A percentile compares a stretch with the other conserved stretches of the same genome.
These are phyloP conservation scores for Caenorhabditis panamensis DNA, from an alignment of 2,888 invertebrate species.

Conservation along the genomic window DNA sequence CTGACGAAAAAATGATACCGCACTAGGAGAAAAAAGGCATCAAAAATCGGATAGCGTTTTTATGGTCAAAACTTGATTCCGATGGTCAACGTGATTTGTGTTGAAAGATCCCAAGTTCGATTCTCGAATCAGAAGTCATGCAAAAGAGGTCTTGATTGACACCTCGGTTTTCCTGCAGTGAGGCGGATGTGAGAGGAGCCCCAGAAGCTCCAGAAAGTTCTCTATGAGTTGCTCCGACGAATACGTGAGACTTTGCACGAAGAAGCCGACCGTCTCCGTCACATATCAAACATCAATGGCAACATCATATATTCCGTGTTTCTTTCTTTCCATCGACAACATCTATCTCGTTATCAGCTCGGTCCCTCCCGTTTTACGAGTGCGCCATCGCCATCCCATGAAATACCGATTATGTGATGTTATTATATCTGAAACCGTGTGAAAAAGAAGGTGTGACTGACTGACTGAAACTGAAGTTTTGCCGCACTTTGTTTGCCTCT, in stretches of 20 bases:
- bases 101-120: no score
- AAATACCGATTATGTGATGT: constrained; percentile 50
- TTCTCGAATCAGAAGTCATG: not conserved
- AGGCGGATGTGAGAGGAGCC: no score
- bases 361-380: constrained; percentile 39
- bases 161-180: not conserved
- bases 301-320: constrained; percentile 47
- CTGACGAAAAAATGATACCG: constrained; percentile 45
- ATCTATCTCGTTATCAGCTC: constrained; percentile 48
- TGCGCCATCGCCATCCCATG: no score
- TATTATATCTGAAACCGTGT: constrained; percentile 22
- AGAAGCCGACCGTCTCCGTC: not conserved
- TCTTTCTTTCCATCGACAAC: constrained; percentile 36
- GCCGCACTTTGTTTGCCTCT: constrained; percentile 32
- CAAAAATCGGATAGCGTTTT: constrained; percentile 4
- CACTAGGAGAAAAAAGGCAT: not conserved
- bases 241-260: constrained; percentile 21
- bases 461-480: constrained; percentile 18
- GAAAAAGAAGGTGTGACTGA: constrained; percentile 32
- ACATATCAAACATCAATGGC: constrained; percentile 61
- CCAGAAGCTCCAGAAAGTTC: no score
- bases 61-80: not conserved
- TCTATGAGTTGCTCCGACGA: not conserved
- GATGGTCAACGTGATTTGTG: no score
- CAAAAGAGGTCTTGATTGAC: not conserved